phyloP scores from a whole-genome alignment of 2,113 vertebrate species.

The Platysternon megacephalum region DNA sequence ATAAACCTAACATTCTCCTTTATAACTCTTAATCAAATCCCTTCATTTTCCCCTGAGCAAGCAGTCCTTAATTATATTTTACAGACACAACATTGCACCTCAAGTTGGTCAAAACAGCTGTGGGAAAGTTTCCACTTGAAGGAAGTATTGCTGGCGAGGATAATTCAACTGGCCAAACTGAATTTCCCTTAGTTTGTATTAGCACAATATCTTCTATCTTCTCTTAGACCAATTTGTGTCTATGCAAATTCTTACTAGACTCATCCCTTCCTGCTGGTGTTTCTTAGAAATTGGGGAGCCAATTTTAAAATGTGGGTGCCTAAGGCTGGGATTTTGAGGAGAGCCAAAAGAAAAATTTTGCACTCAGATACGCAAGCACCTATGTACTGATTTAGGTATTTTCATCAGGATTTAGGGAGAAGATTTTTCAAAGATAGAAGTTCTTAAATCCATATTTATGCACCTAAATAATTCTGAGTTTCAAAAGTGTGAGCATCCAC shows the following conservation, averaged over 20 bases:
- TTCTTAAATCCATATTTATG: background rate
- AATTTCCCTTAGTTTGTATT: background rate
- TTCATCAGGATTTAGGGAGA: background rate
- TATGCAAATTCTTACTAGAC: background rate
- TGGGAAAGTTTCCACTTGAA: conserved; percentile 32
- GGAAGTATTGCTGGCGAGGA: background rate
- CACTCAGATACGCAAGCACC: background rate
- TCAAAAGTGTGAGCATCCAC: accelerated
- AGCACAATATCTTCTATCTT: background rate
- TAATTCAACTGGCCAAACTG: background rate
- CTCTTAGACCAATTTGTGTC: background rate
- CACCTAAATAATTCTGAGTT: background rate
- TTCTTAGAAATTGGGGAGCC: background rate
- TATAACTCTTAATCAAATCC: conserved; percentile 51
- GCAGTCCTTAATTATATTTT: conserved; percentile 67
- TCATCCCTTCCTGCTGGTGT: background rate
- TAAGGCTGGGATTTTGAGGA: background rate
- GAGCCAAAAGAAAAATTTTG: accelerated
- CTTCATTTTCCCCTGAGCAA: conserved; percentile 56
- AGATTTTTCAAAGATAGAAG: background rate
- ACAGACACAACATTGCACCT: conserved; percentile 44
- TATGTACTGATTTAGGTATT: background rate
- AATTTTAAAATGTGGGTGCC: background rate
- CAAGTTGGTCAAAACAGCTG: conserved; percentile 67
- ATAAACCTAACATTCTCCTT: background rate